Conservation (phyloP, 2,113 vertebrate species). For the Leptobrachium leishanense region DNA sequence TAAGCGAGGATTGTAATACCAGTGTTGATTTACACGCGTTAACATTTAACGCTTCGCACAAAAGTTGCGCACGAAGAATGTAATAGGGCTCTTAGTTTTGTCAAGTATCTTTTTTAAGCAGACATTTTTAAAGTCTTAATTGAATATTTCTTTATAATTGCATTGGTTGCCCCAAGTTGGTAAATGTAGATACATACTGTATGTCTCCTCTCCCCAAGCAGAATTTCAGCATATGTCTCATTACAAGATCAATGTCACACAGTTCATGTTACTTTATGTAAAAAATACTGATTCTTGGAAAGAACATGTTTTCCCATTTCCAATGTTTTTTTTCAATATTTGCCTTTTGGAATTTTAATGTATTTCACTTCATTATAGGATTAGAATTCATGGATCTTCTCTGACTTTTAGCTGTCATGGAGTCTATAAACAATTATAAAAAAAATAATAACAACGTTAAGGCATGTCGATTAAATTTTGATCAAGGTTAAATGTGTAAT, state of each 20-base stretch:
- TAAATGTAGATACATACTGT: neutral
- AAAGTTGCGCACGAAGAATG: no score
- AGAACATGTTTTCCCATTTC: neutral
- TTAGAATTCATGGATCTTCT: neutral
- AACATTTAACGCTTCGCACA: no score
- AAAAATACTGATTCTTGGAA: constrained; percentile 5
- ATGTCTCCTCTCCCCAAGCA: neutral
- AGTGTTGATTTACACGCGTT: no score
- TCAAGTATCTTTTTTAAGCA: neutral
- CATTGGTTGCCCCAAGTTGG: neutral
- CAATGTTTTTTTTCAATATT: constrained; percentile 5
- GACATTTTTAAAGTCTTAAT: neutral
- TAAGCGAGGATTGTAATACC: no score
- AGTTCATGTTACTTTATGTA: neutral
- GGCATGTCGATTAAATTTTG: neutral
- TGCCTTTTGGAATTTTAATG: neutral
- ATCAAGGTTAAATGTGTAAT: constrained; percentile 25
- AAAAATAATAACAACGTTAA: neutral
- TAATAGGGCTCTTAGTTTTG: no score
- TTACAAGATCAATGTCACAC: neutral
- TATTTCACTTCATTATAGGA: no score
- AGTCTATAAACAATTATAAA: neutral
- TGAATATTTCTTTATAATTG: neutral
- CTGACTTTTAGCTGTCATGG: neutral
- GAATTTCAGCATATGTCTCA: neutral